A percentile compares a stretch with the other conserved stretches of the same genome.
These are phyloP conservation scores for Arion vulgaris DNA, from an alignment of 1,140 invertebrate species.

Conservation along the genomic window DNA sequence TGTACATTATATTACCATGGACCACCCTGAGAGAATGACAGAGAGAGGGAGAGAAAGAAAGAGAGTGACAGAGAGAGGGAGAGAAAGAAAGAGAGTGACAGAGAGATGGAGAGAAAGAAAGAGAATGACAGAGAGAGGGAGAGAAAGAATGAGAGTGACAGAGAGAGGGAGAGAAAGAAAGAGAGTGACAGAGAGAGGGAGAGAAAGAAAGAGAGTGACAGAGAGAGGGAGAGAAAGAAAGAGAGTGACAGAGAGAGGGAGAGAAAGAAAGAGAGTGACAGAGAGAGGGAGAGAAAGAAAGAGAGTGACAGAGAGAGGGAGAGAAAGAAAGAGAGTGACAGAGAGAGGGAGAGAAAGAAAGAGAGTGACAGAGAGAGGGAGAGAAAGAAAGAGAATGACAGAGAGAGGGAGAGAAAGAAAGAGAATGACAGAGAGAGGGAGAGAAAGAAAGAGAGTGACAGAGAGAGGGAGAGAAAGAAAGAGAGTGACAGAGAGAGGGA, in stretches of 20 bases:
- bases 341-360: not conserved
- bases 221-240: conserved; percentile 12
- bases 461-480: not conserved
- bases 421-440: not conserved
- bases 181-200: not conserved
- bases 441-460: not conserved
- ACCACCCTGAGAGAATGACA: too few relatives aligned
- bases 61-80: not conserved
- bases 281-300: conserved; percentile 1
- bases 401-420: too few relatives aligned
- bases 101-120: too few relatives aligned
- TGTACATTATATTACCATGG: too few relatives aligned
- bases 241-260: not conserved
- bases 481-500: not conserved
- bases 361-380: too few relatives aligned
- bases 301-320: not conserved
- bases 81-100: not conserved
- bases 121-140: too few relatives aligned
- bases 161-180: not conserved
- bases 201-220: not conserved
- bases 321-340: conserved; percentile 3
- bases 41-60: too few relatives aligned
- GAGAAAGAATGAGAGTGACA: too few relatives aligned
- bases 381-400: not conserved
- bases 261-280: not conserved